Conservation (phyloP, 1,140 invertebrate genomes). For the Macrocentrus cingulum region DNA sequence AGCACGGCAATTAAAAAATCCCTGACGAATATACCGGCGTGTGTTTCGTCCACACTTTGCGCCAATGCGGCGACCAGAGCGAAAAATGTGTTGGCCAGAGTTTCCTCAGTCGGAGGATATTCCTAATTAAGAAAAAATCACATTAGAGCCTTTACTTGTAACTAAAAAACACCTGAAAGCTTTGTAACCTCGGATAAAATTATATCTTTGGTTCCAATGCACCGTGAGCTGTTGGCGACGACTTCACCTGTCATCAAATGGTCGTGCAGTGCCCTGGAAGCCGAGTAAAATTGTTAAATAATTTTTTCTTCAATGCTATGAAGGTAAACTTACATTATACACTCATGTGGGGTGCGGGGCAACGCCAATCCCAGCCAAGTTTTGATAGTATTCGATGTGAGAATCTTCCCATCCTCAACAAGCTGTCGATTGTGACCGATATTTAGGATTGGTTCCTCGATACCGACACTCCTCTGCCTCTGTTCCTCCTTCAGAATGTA, state of each 20-base stretch:
- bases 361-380: conserved; percentile 65
- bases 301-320: neutral
- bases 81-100: conserved; percentile 74
- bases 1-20: conserved; percentile 86
- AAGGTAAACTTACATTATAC: conserved; percentile 59
- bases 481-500: conserved; percentile 75
- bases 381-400: conserved; percentile 64
- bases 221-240: conserved; percentile 68
- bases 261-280: conserved; percentile 62
- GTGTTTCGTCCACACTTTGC: conserved; percentile 40
- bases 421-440: conserved; percentile 72
- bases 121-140: conserved; percentile 69
- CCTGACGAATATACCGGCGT: conserved; percentile 74
- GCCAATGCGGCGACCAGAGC: conserved; percentile 82
- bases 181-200: conserved; percentile 75
- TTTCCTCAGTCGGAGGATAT: conserved; percentile 70
- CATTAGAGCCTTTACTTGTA: conserved; percentile 29
- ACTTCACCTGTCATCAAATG: conserved; percentile 69
- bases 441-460: conserved; percentile 63
- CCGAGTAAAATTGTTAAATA: conserved; percentile 13
- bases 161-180: conserved; percentile 41
- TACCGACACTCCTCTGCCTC: conserved; percentile 68
- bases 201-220: conserved; percentile 81
- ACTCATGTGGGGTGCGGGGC: conserved; percentile 73
- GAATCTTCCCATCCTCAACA: conserved; percentile 64